A percentile compares a stretch with the other conserved stretches of the same genome.
Evolutionary conservation across 2,888 invertebrate genomes (phyloP).

Genomic region (Micoletzkya japonica): DNA sequence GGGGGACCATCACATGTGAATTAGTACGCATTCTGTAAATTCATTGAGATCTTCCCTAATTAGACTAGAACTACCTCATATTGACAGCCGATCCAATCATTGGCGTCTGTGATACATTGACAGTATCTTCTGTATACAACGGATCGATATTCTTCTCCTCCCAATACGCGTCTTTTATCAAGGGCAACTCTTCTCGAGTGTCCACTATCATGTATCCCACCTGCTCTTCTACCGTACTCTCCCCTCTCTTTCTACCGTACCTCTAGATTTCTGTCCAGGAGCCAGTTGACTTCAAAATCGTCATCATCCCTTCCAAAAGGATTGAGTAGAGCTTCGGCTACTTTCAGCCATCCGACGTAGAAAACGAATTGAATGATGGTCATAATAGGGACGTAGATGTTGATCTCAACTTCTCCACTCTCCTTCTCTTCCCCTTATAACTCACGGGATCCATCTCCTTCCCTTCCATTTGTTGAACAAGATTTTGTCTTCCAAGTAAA

Average conservation of each 20-base stretch:
- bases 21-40: conserved; percentile 15
- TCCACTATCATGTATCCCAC: conserved; percentile 26
- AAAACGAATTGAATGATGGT: conserved; percentile 13
- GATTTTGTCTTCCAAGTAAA: conserved; percentile 17
- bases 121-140: conserved; percentile 17
- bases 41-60: background rate
- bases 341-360: conserved; percentile 26
- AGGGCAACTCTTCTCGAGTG: background rate
- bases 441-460: conserved; percentile 23
- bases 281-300: conserved; percentile 27
- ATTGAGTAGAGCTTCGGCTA: conserved; percentile 27
- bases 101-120: conserved; percentile 2
- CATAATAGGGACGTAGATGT: conserved; percentile 27
- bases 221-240: background rate
- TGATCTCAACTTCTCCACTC: background rate
- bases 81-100: conserved; percentile 26
- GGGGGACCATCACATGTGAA: conserved; percentile 21
- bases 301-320: conserved; percentile 30
- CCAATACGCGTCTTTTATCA: conserved; percentile 21
- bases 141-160: conserved; percentile 17
- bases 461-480: background rate
- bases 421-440: background rate
- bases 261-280: conserved; percentile 27
- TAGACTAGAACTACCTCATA: conserved; percentile 15
- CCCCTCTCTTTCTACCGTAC: conserved; percentile 8